Conservation (phyloP, 2,888 invertebrate species). For the Zaprionus bogoriensis region DNA sequence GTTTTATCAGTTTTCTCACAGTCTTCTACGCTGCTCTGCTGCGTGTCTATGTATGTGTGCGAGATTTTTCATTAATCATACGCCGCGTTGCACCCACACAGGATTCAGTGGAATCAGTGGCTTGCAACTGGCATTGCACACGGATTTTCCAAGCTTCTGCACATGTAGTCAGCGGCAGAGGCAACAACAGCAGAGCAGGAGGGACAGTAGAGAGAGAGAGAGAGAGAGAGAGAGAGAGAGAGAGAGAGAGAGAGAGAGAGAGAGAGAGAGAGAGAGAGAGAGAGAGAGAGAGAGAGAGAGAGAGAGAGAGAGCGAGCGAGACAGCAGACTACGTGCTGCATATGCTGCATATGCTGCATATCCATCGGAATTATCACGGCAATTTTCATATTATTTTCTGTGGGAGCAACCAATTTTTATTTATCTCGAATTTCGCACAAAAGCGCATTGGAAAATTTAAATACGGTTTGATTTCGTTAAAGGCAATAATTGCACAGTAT, state of each 20-base stretch:
- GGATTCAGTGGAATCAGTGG: constrained; percentile 46
- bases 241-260: background rate
- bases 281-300: background rate
- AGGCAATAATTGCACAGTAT: no score
- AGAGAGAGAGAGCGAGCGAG: background rate
- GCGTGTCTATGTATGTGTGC: background rate
- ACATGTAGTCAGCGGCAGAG: constrained; percentile 30
- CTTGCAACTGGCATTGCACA: constrained; percentile 63
- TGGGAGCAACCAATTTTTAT: background rate
- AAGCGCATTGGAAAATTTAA: constrained; percentile 2
- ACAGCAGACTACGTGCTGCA: background rate
- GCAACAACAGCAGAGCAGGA: no score
- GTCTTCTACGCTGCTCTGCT: constrained; percentile 19
- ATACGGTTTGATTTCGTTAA: no score
- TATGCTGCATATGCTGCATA: constrained; percentile 14
- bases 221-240: background rate
- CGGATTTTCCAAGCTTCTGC: constrained; percentile 70
- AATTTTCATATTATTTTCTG: background rate
- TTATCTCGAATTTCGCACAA: constrained; percentile 17
- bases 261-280: background rate
- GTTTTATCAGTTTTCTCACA: constrained; percentile 37
- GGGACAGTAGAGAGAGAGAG: background rate
- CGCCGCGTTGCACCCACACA: constrained; percentile 67
- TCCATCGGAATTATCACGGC: constrained; percentile 20
- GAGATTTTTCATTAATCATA: constrained; percentile 67